Base-by-base conservation (phyloP, 2,113 vertebrate species). In the Melanocharis versteri region DNA sequence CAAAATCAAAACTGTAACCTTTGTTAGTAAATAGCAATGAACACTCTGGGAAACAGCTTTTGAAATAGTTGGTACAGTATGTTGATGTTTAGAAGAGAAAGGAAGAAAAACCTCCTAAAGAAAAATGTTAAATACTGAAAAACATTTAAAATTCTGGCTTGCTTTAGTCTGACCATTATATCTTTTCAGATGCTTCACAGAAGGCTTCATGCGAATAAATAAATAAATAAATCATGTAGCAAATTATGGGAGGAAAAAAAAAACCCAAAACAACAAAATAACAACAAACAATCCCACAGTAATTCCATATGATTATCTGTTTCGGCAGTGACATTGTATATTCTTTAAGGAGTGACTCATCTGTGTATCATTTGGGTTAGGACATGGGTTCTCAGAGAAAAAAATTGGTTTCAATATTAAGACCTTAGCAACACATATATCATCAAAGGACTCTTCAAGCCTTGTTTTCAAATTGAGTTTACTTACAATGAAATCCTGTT, bases 61-160 rank as follows among this genome's bases (percentile, higher is more conserved):
- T 30, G 83, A 89, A 92, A 91, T 96, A 96, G 94, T 87, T 95
- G 87, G 44, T 87, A 19, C 45, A 83, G 76, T 75, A 80, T 68
- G 56, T 15, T 73, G 28, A 50, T 68, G 21, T 53, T 85, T 89
- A 87, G 26, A 88, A 94, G 27, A 44, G 27, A 94, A 94, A 93
- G 13, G 19, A 96, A 85, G 48, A 62, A 48, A 53, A 86, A 81
- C 13, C 7, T 88, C 60, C 23, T n/a, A 66, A 88, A 84, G 8
- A 95, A 83, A 58, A 83, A 45, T 35, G 0, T 44, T 79, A 64
- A 87, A 64, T 57, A 11, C 3, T 80, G 20, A 83, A 83, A 92
- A 76, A 2, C 1, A 22, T 31, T n/a, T n/a, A n/a, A 83, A 58
- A 6, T 31, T 81, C 22, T 89, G 30, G 1, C 6, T 48, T 71